A percentile compares a stretch with the other conserved stretches of the same genome.
These are phyloP conservation scores for Falco punctatus DNA, from an alignment of 2,113 vertebrate species.

Conservation along the genomic window DNA sequence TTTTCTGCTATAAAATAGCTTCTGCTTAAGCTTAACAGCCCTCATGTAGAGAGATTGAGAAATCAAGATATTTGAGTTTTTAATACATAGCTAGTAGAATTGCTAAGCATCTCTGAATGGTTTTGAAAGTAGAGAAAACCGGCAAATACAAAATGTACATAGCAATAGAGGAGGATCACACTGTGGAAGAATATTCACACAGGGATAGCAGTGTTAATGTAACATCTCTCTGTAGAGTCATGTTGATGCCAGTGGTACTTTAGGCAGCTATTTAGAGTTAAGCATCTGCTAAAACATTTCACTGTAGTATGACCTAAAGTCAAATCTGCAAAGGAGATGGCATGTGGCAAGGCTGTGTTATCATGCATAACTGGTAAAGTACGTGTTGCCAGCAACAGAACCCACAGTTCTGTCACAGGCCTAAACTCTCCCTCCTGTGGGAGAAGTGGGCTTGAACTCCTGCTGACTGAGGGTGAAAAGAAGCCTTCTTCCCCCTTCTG, in stretches of 20 bases:
- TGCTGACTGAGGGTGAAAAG: background rate
- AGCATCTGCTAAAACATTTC: background rate
- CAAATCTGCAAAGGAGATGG: background rate
- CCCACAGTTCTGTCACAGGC: background rate
- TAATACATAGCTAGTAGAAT: background rate
- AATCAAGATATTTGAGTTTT: background rate
- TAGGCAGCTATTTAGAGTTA: background rate
- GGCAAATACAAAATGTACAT: background rate
- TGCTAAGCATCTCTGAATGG: background rate
- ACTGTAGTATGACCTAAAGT: background rate
- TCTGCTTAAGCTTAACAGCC: background rate
- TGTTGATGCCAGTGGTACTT: background rate
- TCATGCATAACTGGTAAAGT: background rate
- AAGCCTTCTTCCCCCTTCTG: background rate
- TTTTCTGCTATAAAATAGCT: conserved; percentile 8
- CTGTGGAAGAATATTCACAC: background rate
- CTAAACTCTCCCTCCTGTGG: background rate
- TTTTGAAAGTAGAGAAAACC: background rate
- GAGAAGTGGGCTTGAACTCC: background rate
- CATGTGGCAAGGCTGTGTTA: background rate
- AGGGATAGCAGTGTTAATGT: background rate
- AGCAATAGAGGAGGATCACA: background rate
- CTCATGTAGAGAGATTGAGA: background rate
- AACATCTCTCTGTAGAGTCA: background rate
- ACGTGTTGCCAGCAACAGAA: background rate